A percentile compares a stretch with the other conserved stretches of the same genome.
phyloP scores from a whole-genome alignment of 2,113 vertebrate genomes.

The Fulmarus glacialis region DNA sequence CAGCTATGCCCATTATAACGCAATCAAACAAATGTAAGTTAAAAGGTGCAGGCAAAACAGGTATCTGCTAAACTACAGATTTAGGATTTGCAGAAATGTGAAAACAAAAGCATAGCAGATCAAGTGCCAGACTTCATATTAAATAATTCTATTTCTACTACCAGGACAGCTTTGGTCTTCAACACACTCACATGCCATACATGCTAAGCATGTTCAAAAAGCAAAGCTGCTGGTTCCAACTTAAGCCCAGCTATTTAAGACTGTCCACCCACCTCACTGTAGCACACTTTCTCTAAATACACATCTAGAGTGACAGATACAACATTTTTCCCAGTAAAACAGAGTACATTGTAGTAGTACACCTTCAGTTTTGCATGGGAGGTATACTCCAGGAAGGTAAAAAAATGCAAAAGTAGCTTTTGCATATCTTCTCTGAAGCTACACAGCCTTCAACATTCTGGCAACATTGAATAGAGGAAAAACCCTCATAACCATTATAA shows the following conservation, averaged over 20 bases:
- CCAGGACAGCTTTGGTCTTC: background rate
- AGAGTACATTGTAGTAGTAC: accelerated
- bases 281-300: background rate
- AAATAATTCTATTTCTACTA: background rate
- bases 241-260: background rate
- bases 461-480: background rate
- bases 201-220: background rate
- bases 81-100: background rate
- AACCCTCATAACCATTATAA: background rate
- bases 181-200: background rate
- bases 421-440: background rate
- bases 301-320: accelerated
- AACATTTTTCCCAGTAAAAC: background rate
- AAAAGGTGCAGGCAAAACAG: background rate
- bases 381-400: background rate
- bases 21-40: background rate
- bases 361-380: background rate
- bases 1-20: background rate
- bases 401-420: background rate
- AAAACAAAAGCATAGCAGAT: background rate
- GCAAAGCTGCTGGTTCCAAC: background rate
- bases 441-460: background rate
- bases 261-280: background rate
- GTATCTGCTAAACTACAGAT: background rate
- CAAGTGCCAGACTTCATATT: background rate